Evolutionary conservation across 2,797 vertebrate genomes (phyloP).

Genomic region (Tinamus major): DNA sequence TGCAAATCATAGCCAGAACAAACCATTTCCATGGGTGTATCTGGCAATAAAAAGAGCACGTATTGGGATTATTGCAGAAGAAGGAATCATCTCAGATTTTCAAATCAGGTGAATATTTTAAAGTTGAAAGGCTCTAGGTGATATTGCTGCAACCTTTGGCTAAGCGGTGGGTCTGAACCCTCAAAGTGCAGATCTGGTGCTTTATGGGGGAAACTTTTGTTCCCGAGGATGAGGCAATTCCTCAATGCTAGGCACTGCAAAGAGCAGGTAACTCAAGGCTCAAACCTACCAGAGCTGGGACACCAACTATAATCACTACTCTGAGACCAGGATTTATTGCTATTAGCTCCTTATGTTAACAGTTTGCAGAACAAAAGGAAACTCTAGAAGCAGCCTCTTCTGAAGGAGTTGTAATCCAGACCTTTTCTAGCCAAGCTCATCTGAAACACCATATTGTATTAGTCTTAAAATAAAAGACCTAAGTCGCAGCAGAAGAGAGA

Average conservation of each 20-base stretch:
- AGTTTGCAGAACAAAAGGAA: neutral
- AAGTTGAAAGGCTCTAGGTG: neutral
- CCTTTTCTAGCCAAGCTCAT: neutral
- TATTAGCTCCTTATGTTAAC: neutral
- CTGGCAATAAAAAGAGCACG: neutral
- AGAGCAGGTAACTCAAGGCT: neutral
- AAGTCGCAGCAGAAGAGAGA: neutral
- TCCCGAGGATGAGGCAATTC: neutral
- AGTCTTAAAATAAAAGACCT: neutral
- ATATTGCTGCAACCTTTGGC: neutral
- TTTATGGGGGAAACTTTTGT: neutral
- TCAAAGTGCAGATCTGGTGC: neutral
- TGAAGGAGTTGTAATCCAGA: neutral
- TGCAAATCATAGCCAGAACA: neutral
- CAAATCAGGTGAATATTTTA: neutral
- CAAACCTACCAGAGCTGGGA: neutral
- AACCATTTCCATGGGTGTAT: slow-evolving; percentile 10
- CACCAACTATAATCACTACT: neutral
- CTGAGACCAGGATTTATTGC: neutral
- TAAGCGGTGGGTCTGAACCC: too few relatives aligned
- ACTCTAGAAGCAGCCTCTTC: neutral
- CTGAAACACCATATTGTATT: slow-evolving; percentile 25
- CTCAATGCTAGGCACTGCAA: neutral
- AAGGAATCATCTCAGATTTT: slow-evolving; percentile 12
- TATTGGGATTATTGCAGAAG: neutral